Conservation (phyloP, 2,113 vertebrate species). For the Alces alces region DNA sequence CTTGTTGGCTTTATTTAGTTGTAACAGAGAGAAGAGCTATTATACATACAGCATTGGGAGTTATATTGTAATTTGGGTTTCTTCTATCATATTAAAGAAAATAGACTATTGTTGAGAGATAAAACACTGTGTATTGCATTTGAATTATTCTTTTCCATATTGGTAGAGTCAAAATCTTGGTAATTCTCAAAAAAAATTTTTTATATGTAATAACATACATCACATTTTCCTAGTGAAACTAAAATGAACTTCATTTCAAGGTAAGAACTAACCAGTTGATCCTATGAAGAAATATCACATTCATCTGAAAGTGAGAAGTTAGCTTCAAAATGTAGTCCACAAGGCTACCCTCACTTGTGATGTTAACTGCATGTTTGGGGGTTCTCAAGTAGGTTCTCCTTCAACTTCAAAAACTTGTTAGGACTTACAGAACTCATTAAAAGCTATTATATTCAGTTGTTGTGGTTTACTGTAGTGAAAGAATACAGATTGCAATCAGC, state of each 20-base stretch:
- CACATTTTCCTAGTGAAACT: not conserved
- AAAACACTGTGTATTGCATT: not conserved
- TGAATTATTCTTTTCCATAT: not conserved
- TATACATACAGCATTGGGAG: not conserved
- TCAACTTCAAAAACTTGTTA: not conserved
- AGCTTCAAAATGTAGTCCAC: not conserved
- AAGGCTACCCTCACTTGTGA: not conserved
- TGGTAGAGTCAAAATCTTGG: not conserved
- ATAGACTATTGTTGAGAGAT: not conserved
- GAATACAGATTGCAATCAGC: not conserved
- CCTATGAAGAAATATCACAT: not conserved
- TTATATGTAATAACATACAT: not conserved
- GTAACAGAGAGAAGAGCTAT: not conserved
- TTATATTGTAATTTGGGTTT: not conserved
- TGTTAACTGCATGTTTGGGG: not conserved
- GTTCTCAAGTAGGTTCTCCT: not conserved
- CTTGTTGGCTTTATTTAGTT: not conserved
- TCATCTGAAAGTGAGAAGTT: not conserved
- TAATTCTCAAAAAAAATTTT: not conserved
- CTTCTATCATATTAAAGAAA: not conserved
- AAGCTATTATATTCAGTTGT: not conserved
- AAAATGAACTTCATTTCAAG: not conserved
- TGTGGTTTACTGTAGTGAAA: not conserved
- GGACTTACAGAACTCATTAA: not conserved
- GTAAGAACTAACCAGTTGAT: not conserved